Evolutionary conservation across 2,888 invertebrate genomes (phyloP).

Genomic region (Sarcophaga variegata): DNA sequence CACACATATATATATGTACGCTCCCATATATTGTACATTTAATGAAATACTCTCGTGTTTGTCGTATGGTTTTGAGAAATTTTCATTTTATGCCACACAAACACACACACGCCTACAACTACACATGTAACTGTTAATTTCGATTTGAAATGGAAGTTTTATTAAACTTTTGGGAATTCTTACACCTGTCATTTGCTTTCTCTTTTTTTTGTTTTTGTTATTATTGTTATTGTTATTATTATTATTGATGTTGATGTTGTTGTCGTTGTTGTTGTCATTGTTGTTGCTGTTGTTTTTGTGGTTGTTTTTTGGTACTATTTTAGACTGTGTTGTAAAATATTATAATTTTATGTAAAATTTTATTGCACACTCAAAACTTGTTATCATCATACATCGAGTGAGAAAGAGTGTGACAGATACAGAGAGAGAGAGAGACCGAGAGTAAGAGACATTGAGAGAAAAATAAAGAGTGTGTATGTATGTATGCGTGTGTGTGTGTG

Average conservation of each 20-base stretch:
- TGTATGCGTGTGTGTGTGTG: not conserved
- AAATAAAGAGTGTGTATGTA: not conserved
- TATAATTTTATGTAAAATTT: not conserved
- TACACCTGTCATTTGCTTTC: constrained; percentile 41
- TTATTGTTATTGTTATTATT: not conserved
- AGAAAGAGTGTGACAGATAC: not conserved
- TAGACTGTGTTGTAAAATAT: not conserved
- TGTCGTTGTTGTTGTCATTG: not conserved
- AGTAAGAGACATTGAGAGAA: no score
- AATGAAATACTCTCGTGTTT: not conserved
- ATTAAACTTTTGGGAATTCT: constrained; percentile 63
- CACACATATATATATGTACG: no score
- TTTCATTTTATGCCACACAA: no score
- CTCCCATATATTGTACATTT: no score
- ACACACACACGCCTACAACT: no score
- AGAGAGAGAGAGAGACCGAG: no score
- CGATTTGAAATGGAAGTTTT: constrained; percentile 44
- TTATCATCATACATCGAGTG: not conserved
- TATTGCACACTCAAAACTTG: not conserved
- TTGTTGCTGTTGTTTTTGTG: not conserved
- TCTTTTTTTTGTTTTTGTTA: not conserved
- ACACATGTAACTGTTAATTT: constrained; percentile 32
- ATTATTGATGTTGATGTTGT: not conserved
- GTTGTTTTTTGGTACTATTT: no score
- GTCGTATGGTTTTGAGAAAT: not conserved